A percentile compares a stretch with the other conserved stretches of the same genome.
These are phyloP conservation scores for Muscina levida DNA, from an alignment of 2,888 invertebrate species.

Conservation along the genomic window DNA sequence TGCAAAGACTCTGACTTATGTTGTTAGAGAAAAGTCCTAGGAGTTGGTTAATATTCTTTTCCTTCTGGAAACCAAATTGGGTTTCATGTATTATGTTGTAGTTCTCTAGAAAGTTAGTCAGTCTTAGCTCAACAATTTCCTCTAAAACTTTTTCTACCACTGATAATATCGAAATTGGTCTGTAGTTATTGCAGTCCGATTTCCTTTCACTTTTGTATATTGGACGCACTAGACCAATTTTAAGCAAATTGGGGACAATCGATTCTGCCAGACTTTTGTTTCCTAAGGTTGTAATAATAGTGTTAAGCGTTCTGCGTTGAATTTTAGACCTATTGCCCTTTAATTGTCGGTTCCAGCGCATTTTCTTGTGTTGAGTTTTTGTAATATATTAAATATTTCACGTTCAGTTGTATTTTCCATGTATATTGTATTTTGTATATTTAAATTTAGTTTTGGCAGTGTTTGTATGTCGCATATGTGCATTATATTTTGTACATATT, in stretches of 20 bases:
- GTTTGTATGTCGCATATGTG: background rate
- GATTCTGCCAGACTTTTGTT: background rate
- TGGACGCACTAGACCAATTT: background rate
- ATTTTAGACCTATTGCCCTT: background rate
- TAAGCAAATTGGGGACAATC: background rate
- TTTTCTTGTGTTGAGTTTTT: background rate
- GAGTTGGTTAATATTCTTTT: background rate
- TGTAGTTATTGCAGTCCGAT: background rate
- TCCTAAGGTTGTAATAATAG: background rate
- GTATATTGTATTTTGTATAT: background rate
- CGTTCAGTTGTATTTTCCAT: background rate
- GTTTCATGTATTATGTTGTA: background rate
- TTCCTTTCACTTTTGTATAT: background rate
- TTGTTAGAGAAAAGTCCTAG: background rate
- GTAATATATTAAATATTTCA: background rate
- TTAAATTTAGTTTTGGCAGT: background rate
- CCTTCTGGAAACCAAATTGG: background rate
- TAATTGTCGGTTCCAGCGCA: background rate
- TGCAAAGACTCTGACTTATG: background rate
- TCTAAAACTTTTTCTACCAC: background rate
- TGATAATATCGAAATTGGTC: background rate
- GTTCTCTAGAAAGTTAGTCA: background rate
- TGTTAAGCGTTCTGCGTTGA: background rate
- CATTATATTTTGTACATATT: background rate
- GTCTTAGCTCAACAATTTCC: background rate